A percentile compares a stretch with the other conserved stretches of the same genome.
These are phyloP conservation scores for Isoperla grammatica DNA, from an alignment of 2,888 invertebrate genomes.

Conservation along the genomic window DNA sequence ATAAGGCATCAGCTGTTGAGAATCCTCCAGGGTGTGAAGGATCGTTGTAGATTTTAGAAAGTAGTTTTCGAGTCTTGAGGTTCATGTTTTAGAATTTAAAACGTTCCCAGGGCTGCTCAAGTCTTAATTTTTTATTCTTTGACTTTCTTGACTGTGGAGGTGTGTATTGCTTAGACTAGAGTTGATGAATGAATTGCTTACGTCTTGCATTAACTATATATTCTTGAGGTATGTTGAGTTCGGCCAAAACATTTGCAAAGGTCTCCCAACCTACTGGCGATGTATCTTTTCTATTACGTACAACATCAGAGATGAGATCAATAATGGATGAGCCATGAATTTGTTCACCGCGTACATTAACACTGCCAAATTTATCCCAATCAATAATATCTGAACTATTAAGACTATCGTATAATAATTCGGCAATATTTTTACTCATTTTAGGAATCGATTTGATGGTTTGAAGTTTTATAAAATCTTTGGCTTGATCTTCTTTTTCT, in stretches of 20 bases:
- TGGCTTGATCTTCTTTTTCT: too few relatives aligned
- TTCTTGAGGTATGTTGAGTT: background rate
- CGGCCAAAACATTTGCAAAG: background rate
- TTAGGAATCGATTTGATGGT: too few relatives aligned
- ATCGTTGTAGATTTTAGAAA: slow-evolving; percentile 23
- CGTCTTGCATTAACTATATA: background rate
- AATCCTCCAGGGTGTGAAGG: slow-evolving; percentile 25
- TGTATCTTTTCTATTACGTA: background rate
- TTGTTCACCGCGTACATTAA: background rate
- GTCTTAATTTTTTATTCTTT: too few relatives aligned
- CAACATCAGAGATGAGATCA: background rate
- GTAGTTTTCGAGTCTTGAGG: background rate
- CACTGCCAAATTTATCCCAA: background rate
- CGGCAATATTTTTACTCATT: too few relatives aligned
- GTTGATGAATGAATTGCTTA: too few relatives aligned
- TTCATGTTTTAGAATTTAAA: background rate
- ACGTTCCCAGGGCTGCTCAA: background rate
- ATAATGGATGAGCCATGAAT: background rate
- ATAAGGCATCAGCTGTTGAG: slow-evolving; percentile 15
- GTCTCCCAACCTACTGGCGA: background rate
- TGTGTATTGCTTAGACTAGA: too few relatives aligned
- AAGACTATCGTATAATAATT: background rate
- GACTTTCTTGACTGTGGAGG: too few relatives aligned
- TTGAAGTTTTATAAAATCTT: too few relatives aligned
- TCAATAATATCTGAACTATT: background rate